A percentile compares a stretch with the other conserved stretches of the same genome.
Evolutionary conservation across 2,888 invertebrate genomes (phyloP).

Genomic region (Tanypteryx hageni): DNA sequence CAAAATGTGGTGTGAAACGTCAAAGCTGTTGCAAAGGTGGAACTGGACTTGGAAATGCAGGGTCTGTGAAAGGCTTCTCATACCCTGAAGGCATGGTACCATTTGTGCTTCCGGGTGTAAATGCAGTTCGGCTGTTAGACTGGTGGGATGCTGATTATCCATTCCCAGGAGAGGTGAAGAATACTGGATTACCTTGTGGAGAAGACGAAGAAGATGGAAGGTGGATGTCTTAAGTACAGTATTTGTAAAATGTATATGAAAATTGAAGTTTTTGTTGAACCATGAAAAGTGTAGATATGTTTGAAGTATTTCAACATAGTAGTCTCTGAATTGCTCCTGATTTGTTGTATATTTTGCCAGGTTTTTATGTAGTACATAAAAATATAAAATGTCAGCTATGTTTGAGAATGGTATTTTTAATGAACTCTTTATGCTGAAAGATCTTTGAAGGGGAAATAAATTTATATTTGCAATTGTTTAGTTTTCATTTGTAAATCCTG

Average conservation of each 20-base stretch:
- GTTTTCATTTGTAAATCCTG: background rate
- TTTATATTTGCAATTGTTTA: slow-evolving; percentile 29
- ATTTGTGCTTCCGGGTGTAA: slow-evolving; percentile 25
- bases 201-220: slow-evolving; percentile 33
- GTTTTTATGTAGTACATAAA: slow-evolving; percentile 17
- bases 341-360: background rate
- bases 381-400: background rate
- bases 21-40: slow-evolving; percentile 50
- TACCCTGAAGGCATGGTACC: slow-evolving; percentile 34
- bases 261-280: background rate
- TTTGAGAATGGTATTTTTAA: slow-evolving; percentile 34
- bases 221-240: slow-evolving; percentile 2
- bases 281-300: background rate
- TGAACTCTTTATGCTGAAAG: background rate
- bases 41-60: background rate
- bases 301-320: background rate
- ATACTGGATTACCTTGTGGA: background rate
- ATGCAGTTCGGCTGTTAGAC: background rate
- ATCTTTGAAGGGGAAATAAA: slow-evolving; percentile 38
- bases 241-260: background rate
- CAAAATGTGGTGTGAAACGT: slow-evolving; percentile 39
- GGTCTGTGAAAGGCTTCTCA: background rate
- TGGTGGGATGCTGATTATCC: slow-evolving; percentile 53
- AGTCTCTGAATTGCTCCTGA: background rate
- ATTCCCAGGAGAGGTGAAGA: slow-evolving; percentile 15